Evolutionary conservation across 1,140 invertebrate species (phyloP), one percentile per base, ranked within the genome.

Genomic region (Trichonephila clavata): DNA sequence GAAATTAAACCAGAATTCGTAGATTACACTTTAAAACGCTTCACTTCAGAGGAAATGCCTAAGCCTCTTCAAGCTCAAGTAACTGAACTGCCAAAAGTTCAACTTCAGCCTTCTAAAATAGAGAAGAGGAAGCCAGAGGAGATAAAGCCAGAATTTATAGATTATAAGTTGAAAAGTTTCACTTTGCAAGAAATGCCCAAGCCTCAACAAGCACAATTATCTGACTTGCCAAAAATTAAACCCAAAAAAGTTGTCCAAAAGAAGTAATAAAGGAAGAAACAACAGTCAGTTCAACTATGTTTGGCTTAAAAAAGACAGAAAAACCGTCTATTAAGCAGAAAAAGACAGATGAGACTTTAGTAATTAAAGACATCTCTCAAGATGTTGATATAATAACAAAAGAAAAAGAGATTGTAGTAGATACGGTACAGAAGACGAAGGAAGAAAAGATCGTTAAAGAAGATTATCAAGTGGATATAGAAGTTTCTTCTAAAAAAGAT

Each of bases 1-100:
- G 84, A 93, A 61, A 60, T 93, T 20, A 93, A 88, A 50, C 92
- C 92, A 0, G 92, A 93, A 81, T 93, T 93, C 81, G 71, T 93
- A 7, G 92, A 93, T 88, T 93, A 93, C 27, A 39, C 87, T 2
- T 57, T 93, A 13, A 93, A 93, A 81, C n/a, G 61, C 7, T 88
- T 88, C 27, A 61, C 68, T n/a, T n/a, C 63, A 21, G 84, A 81
- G 39, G 92, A 93, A 43, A 43, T 63, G 60, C 65, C 65, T 21
- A 71, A 93, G 21, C 93, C 93, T n/a, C 60, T 84, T 20, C 32
- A 94, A 43, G 92, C 83, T 77, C 43, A 80, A 77, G 59, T 92
- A 63, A 61, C 92, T 21, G 43, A 77, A 13, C 77, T 71, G 4
- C 27, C 63, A 24, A 81, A 93, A 80, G 86, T 88, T 27, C 50